A percentile compares a stretch with the other conserved stretches of the same genome.
Evolutionary conservation across 2,113 vertebrate genomes (phyloP).

Genomic region (Scophthalmus maximus): DNA sequence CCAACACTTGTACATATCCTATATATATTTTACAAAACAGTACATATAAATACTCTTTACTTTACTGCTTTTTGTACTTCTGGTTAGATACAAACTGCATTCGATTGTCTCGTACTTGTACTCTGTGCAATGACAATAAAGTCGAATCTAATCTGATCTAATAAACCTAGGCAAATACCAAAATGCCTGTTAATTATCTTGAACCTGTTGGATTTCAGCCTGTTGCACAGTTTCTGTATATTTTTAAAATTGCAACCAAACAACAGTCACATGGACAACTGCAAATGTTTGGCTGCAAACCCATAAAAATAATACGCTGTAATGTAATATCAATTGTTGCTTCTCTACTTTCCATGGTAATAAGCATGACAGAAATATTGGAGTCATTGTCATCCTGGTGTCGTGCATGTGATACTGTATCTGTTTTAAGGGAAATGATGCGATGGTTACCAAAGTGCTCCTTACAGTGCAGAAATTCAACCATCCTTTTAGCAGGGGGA

Average conservation of each 20-base stretch:
- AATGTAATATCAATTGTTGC: not conserved
- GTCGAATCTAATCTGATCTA: too few species aligned
- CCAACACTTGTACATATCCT: too few species aligned
- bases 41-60: too few species aligned
- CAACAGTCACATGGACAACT: not conserved
- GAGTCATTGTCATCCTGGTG: not conserved
- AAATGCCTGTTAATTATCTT: conserved; percentile 14
- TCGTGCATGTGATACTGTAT: too few species aligned
- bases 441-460: conserved; percentile 8
- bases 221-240: not conserved
- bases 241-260: conserved; percentile 15
- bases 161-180: too few species aligned
- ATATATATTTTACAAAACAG: too few species aligned
- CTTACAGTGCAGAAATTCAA: conserved; percentile 20
- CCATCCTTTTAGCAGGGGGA: conserved; percentile 49
- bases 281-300: not conserved
- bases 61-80: too few species aligned
- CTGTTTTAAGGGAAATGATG: not conserved
- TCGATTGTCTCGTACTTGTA: too few species aligned
- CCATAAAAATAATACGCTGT: not conserved
- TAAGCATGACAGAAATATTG: not conserved
- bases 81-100: too few species aligned
- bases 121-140: too few species aligned
- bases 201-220: not conserved
- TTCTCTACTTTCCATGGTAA: not conserved